A percentile compares a stretch with the other conserved stretches of the same genome.
These are phyloP conservation scores for Centroberyx gerrardi DNA, from an alignment of 2,797 vertebrate species.

Conservation along the genomic window DNA sequence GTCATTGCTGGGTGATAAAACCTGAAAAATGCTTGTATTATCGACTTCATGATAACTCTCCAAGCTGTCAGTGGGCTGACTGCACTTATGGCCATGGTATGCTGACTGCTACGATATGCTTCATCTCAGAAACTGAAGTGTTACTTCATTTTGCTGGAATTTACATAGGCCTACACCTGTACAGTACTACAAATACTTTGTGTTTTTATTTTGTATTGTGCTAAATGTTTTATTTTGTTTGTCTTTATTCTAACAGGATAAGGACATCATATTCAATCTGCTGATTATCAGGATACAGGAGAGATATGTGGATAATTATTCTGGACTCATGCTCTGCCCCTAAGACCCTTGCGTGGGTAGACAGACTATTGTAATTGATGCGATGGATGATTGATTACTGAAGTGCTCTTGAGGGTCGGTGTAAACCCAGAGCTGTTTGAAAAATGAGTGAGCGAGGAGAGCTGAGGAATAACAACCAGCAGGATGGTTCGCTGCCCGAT, in stretches of 20 bases:
- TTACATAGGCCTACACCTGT: too few relatives aligned
- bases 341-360: conserved; percentile 36
- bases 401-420: conserved; percentile 54
- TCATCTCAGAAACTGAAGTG: too few relatives aligned
- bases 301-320: conserved; percentile 44
- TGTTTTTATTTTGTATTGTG: neutral
- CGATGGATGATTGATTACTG: conserved; percentile 58
- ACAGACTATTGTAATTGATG: conserved; percentile 39
- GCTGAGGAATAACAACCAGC: conserved; percentile 90
- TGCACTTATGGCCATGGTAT: too few relatives aligned
- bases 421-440: conserved; percentile 52
- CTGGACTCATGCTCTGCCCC: conserved; percentile 23
- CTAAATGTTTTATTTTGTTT: conserved; percentile 10
- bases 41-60: too few relatives aligned
- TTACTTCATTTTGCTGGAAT: too few relatives aligned
- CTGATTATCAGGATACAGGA: conserved; percentile 18
- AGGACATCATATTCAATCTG: conserved; percentile 29
- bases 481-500: conserved; percentile 67
- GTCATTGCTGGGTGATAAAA: too few relatives aligned
- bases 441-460: conserved; percentile 81
- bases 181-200: too few relatives aligned
- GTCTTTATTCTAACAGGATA: conserved; percentile 55
- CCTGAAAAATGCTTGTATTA: too few relatives aligned
- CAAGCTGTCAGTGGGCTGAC: too few relatives aligned
- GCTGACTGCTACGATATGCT: too few relatives aligned